Evolutionary conservation across 2,113 vertebrate genomes (phyloP).

Genomic region (Hiodon tergisus): DNA sequence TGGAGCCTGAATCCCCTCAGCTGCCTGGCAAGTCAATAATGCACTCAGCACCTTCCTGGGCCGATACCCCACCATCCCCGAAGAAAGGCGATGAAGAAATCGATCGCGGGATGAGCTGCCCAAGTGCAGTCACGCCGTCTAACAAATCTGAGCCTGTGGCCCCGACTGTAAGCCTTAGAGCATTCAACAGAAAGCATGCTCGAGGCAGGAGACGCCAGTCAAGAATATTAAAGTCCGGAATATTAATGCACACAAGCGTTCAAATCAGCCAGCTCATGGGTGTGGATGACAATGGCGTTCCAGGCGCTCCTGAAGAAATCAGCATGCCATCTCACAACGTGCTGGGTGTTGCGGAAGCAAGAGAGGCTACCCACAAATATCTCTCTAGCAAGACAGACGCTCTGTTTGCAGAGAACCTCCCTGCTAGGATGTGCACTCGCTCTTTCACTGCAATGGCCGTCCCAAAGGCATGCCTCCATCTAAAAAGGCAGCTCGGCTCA

Average conservation of each 20-base stretch:
- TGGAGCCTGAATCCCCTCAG: slow-evolving; percentile 72
- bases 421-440: slow-evolving; percentile 91
- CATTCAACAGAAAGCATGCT: slow-evolving; percentile 59
- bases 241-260: slow-evolving; percentile 55
- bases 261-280: slow-evolving; percentile 55
- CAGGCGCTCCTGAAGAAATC: slow-evolving; percentile 47
- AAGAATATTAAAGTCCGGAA: slow-evolving; percentile 15
- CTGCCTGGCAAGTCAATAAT: slow-evolving; percentile 87
- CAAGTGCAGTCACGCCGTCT: slow-evolving; percentile 65
- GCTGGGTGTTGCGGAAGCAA: slow-evolving; percentile 60
- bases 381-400: slow-evolving; percentile 63
- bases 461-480: slow-evolving; percentile 58
- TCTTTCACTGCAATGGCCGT: slow-evolving; percentile 77
- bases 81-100: slow-evolving; percentile 72
- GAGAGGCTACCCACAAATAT: slow-evolving; percentile 56
- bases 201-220: slow-evolving; percentile 51
- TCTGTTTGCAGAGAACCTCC: slow-evolving; percentile 64
- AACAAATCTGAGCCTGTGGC: slow-evolving; percentile 60
- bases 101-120: slow-evolving; percentile 64
- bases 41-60: slow-evolving; percentile 81
- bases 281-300: slow-evolving; percentile 47
- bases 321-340: slow-evolving; percentile 53
- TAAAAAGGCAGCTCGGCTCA: slow-evolving; percentile 58
- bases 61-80: slow-evolving; percentile 67
- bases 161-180: slow-evolving; percentile 58